Evolutionary conservation across 2,113 vertebrate species (phyloP), one percentile per base, ranked within the genome.

Genomic region (Pollimyrus isidori): DNA sequence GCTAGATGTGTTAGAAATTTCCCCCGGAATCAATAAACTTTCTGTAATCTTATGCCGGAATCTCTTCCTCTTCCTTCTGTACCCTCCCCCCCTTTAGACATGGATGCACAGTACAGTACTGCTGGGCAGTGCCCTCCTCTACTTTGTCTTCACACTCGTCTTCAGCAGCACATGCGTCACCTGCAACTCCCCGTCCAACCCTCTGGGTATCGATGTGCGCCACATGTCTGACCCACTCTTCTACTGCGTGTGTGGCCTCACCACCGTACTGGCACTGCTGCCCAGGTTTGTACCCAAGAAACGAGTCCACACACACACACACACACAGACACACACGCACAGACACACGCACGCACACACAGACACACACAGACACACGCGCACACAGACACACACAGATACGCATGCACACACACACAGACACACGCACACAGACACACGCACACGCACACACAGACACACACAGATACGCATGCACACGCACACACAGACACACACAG

Each of bases 131-230:
- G 92, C 93, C 13, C 7, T 93, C 0, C 92, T 93, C 0, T 99
- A 98, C 91, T 98, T 98, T 17, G 6, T 91, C 58, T 97, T 99
- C 3, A 49, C 94, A 80, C 92, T 98, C 93, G 91, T 93, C 76
- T 96, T 97, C 91, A 96, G 97, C 92, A 91, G 94, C 86, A 52
- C 92, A 73, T 98, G 97, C 89, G 92, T 96, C 48, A 96, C 94
- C 10, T 97, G 97, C 91, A 98, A 93, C 89, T 94, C 96, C 1
- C 96, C 93, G 0, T 96, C 96, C 82, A 97, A 96, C 93, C 97
- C 96, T 1, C 93, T 96, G 3, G 96, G 97, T 91, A 95, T 98
- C 45, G 97, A 98, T 91, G 94, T 95, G 1, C 93, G 93, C 4
- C 94, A 97, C 69, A 91, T 99, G 95, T 90, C 93, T 35, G 95